Evolutionary conservation across 1,140 invertebrate genomes (phyloP).

Genomic region (Maconellicoccus hirsutus): DNA sequence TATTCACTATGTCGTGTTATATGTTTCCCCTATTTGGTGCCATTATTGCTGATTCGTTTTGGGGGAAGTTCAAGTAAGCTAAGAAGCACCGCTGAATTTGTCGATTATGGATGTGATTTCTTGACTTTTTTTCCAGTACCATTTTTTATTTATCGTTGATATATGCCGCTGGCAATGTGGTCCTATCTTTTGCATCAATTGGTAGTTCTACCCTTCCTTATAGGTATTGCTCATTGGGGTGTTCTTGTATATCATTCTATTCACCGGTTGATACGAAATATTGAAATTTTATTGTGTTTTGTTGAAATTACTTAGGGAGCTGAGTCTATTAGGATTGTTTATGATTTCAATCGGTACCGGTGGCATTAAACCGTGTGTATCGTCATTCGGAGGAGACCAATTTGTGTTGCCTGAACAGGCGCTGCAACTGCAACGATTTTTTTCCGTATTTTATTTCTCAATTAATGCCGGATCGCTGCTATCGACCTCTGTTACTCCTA

Average conservation of each 20-base stretch:
- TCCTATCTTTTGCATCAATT: slow-evolving; percentile 59
- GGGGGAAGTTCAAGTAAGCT: slow-evolving; percentile 48
- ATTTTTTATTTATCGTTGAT: slow-evolving; percentile 79
- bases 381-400: slow-evolving; percentile 97
- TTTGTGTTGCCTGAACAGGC: slow-evolving; percentile 68
- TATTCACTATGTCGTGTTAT: slow-evolving; percentile 68
- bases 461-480: slow-evolving; percentile 87
- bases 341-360: slow-evolving; percentile 86
- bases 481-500: slow-evolving; percentile 78
- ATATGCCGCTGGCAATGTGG: slow-evolving; percentile 69
- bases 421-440: slow-evolving; percentile 66
- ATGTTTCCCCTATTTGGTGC: slow-evolving; percentile 77
- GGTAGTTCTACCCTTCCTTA: slow-evolving; percentile 50
- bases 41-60: slow-evolving; percentile 68
- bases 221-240: too few relatives aligned
- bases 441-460: slow-evolving; percentile 87
- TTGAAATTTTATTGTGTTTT: too few relatives aligned
- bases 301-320: too few relatives aligned
- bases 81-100: too few relatives aligned
- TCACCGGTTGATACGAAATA: too few relatives aligned
- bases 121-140: slow-evolving; percentile 45
- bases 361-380: slow-evolving; percentile 94
- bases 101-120: too few relatives aligned
- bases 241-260: too few relatives aligned
- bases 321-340: slow-evolving; percentile 61